phyloP scores from a whole-genome alignment of 2,113 vertebrate genomes.

The Chamaetylas fuelleborni region DNA sequence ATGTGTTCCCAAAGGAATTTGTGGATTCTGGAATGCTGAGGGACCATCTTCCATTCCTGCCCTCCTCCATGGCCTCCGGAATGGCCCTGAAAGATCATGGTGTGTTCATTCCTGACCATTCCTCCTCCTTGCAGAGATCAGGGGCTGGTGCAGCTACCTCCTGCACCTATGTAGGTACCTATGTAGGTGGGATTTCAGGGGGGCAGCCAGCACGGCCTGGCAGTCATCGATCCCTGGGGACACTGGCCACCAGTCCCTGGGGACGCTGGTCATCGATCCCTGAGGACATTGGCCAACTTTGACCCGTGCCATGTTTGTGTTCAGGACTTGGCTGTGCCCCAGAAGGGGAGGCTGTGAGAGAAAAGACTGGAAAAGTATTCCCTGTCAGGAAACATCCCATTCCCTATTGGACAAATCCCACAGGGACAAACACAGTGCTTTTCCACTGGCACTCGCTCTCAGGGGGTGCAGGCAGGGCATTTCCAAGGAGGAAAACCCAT shows the following conservation, averaged over 20 bases:
- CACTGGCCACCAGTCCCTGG: neutral
- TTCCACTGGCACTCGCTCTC: accelerated
- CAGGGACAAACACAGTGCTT: accelerated
- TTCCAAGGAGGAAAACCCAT: neutral
- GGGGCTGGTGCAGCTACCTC: neutral
- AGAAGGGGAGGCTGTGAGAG: neutral
- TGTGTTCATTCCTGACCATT: neutral
- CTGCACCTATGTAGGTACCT: neutral
- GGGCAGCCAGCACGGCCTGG: accelerated
- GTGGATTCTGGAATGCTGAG: neutral
- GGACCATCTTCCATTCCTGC: neutral
- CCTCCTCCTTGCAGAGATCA: neutral
- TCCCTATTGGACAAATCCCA: neutral
- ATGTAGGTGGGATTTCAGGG: neutral
- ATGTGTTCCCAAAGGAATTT: neutral
- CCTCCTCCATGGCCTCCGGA: neutral
- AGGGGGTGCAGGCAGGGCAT: accelerated
- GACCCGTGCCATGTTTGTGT: accelerated
- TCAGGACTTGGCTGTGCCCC: neutral
- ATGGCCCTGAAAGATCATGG: neutral
- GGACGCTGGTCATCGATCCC: neutral
- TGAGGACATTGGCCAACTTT: neutral
- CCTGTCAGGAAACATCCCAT: neutral
- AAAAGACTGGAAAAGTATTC: neutral
- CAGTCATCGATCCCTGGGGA: neutral